These are phyloP conservation scores for Dolichomitus sp. DNA, from an alignment of 2,888 invertebrate genomes.

Conservation along the genomic window DNA sequence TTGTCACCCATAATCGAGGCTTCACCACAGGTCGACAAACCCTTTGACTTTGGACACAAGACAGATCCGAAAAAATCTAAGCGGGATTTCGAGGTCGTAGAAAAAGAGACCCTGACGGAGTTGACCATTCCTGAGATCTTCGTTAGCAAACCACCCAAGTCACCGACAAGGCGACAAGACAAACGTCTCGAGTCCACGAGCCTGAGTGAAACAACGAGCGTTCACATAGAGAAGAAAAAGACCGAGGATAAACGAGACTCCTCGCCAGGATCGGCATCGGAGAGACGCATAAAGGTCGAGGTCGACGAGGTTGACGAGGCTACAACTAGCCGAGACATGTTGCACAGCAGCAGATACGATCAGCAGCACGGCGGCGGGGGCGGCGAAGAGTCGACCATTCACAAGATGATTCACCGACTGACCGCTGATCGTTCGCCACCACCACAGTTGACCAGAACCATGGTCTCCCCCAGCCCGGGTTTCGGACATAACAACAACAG, in stretches of 20 bases:
- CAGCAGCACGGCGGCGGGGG: conserved; percentile 71
- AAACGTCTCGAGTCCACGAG: conserved; percentile 56
- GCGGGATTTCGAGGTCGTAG: conserved; percentile 66
- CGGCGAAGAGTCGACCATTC: conserved; percentile 88
- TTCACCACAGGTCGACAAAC: conserved; percentile 88
- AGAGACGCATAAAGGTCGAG: conserved; percentile 67
- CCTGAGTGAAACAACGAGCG: conserved; percentile 29
- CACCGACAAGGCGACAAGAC: conserved; percentile 55
- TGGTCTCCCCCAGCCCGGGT: conserved; percentile 89
- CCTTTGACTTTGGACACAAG: conserved; percentile 77
- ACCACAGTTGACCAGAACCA: conserved; percentile 88
- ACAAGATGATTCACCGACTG: conserved; percentile 92
- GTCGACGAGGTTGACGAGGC: conserved; percentile 75
- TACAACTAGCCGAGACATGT: conserved; percentile 74
- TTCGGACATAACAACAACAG: conserved; percentile 91
- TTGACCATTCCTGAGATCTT: conserved; percentile 52
- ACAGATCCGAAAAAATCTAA: conserved; percentile 76
- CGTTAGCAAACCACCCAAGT: conserved; percentile 54
- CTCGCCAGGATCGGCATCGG: conserved; percentile 64
- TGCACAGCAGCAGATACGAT: conserved; percentile 83
- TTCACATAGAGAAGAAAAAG: conserved; percentile 15
- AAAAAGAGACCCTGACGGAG: conserved; percentile 54
- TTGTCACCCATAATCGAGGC: conserved; percentile 94
- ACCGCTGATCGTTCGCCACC: conserved; percentile 91
- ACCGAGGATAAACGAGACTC: conserved; percentile 47